Conservation (phyloP, 2,797 vertebrate genomes). For the Hylomyscus alleni region DNA sequence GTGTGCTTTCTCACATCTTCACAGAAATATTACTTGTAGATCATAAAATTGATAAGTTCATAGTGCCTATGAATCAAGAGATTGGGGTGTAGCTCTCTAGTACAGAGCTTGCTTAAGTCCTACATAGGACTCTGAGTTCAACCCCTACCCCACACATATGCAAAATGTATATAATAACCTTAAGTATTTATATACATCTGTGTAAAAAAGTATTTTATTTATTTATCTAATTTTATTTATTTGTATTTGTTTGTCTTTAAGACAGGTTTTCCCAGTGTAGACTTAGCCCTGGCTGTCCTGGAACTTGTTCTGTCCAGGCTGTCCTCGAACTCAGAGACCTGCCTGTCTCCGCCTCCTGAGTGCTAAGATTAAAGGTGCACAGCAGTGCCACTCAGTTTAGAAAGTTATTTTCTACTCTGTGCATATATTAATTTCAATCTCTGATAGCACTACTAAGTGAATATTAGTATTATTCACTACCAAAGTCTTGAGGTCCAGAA, state of each 20-base stretch:
- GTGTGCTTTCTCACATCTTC: conserved; percentile 17
- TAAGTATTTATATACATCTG: neutral
- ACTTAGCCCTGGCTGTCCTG: neutral
- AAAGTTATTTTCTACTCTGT: neutral
- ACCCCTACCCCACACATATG: neutral
- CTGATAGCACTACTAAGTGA: neutral
- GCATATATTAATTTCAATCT: neutral
- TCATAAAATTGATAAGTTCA: neutral
- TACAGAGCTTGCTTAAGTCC: neutral
- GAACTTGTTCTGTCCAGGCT: neutral
- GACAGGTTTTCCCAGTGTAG: neutral
- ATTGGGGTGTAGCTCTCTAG: neutral
- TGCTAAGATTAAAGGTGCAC: neutral
- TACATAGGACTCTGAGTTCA: neutral
- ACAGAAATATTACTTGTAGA: neutral
- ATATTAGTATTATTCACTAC: neutral
- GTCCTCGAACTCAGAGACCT: neutral
- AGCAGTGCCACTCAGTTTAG: neutral
- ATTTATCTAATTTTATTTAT: neutral
- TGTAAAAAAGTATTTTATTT: neutral
- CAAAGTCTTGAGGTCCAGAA: conserved; percentile 15
- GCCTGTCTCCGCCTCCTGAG: neutral
- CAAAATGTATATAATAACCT: neutral
- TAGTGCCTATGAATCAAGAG: neutral
- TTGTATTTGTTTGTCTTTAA: neutral